Evolutionary conservation across 2,888 invertebrate genomes (phyloP).

Genomic region (Habroteleia sp.): DNA sequence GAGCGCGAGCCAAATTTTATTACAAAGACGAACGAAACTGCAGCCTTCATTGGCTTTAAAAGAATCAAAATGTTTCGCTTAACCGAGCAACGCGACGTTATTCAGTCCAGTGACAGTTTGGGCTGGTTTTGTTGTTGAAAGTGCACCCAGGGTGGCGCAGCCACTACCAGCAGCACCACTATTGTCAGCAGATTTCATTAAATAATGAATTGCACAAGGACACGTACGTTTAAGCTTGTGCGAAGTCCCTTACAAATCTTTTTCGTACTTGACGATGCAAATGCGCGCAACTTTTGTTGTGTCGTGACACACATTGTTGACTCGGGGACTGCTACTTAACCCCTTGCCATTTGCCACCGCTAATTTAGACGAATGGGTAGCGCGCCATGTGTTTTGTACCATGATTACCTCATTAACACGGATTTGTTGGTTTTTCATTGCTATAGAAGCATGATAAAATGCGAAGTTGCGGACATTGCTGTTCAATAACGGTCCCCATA

Average conservation of each 20-base stretch:
- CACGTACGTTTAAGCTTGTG: too few relatives aligned
- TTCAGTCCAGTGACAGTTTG: too few relatives aligned
- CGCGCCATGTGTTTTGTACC: constrained; percentile 17
- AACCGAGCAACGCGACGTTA: too few relatives aligned
- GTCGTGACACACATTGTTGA: constrained; percentile 33
- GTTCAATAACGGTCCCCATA: too few relatives aligned
- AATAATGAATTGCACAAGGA: too few relatives aligned
- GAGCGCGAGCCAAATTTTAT: constrained; percentile 26
- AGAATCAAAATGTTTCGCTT: too few relatives aligned
- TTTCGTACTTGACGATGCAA: constrained; percentile 20
- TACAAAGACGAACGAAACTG: constrained; percentile 8
- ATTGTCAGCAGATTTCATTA: too few relatives aligned
- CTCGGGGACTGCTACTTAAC: constrained; percentile 22
- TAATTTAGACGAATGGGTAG: constrained; percentile 34
- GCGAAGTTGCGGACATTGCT: constrained; percentile 11
- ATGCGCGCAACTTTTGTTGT: constrained; percentile 32
- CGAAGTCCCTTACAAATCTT: constrained; percentile 17
- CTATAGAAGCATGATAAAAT: too few relatives aligned
- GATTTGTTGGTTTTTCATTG: constrained; percentile 21
- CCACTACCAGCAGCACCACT: too few relatives aligned
- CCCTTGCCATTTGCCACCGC: not conserved
- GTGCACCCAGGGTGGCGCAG: too few relatives aligned
- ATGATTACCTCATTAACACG: constrained; percentile 48
- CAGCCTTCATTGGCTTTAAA: not conserved
- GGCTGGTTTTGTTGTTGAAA: too few relatives aligned